Conservation (phyloP, 2,888 invertebrate genomes). For the Imbricaverruca yamaguchii region DNA sequence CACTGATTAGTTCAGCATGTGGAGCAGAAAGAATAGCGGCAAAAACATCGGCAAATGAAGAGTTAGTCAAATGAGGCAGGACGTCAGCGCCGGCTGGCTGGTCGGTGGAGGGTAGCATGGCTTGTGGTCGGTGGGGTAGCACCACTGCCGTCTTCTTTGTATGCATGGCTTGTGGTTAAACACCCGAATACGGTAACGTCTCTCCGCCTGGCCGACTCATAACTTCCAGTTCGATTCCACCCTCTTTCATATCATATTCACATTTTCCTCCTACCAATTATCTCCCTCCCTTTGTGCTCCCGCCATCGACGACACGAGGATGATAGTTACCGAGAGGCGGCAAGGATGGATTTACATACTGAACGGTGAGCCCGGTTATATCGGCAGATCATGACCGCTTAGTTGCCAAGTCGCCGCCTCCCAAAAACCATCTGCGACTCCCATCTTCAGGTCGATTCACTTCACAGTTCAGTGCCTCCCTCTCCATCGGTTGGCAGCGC, state of each 20-base stretch:
- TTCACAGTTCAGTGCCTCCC: neutral
- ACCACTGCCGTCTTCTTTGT: neutral
- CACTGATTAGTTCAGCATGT: slow-evolving; percentile 9
- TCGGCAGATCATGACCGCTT: neutral
- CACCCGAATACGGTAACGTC: neutral
- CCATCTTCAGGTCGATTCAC: neutral
- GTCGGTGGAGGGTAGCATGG: neutral
- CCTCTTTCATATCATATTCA: neutral
- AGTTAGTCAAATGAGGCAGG: slow-evolving; percentile 17
- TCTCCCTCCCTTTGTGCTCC: neutral
- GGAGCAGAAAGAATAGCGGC: slow-evolving; percentile 1
- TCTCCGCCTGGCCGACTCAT: neutral
- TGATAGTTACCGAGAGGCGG: neutral
- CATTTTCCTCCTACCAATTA: slow-evolving; percentile 10
- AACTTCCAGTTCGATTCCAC: neutral
- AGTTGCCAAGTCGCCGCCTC: neutral
- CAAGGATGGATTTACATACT: neutral
- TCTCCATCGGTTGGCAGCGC: neutral
- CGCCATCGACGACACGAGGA: neutral
- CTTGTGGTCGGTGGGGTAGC: neutral
- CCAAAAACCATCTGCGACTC: neutral
- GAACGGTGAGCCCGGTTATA: neutral
- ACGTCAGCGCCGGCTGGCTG: neutral
- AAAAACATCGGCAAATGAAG: slow-evolving; percentile 6
- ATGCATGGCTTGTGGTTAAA: neutral